Evolutionary conservation across 2,797 vertebrate genomes (phyloP), one percentile per base, ranked within the genome.

Genomic region (Lophotriccus pileatus): DNA sequence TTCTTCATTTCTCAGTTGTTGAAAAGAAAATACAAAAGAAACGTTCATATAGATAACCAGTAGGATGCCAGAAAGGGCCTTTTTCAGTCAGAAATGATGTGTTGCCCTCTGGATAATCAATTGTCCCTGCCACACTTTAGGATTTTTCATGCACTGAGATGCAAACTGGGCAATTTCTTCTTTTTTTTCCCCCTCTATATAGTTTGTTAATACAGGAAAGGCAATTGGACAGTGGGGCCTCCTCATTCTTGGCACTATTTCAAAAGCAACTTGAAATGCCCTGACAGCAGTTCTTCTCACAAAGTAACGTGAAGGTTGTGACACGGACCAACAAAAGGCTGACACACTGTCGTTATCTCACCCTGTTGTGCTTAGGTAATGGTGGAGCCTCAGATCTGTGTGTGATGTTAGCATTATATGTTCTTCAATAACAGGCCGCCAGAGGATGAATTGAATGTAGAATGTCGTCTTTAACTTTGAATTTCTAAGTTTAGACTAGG

Each of bases 201-300:
- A 91, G 92, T 96, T 96, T 96, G 90, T 95, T 97, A 97, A 95
- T 95, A 86, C 88, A 85, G 90, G 78, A 92, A 95, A 96, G 90
- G 94, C 93, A 95, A 95, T 92, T 93, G 95, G 95, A 96, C 95
- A 94, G 92, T 96, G 93, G 95, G 88, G 92, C 53, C 94, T 90
- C 94, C 89, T 95, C 86, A 91, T 90, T 96, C 94, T 96, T 96
- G 94, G 90, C 92, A 90, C 92, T 92, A 84, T 97, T 97, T 97
- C 95, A 96, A 96, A 96, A 95, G 93, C 92, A 73, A 92, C 95
- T 93, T 95, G 93, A 97, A 97, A 97, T 96, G 95, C 89, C 95
- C 95, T 96, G 92, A 88, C 96, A 97, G 95, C 96, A 95, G 92
- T 91, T 94, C 93, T 90, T 92, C 95, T 94, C 75, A 96, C 82